Base-by-base conservation (phyloP, 2,888 invertebrate species). In the Rhodophaea formosa region DNA sequence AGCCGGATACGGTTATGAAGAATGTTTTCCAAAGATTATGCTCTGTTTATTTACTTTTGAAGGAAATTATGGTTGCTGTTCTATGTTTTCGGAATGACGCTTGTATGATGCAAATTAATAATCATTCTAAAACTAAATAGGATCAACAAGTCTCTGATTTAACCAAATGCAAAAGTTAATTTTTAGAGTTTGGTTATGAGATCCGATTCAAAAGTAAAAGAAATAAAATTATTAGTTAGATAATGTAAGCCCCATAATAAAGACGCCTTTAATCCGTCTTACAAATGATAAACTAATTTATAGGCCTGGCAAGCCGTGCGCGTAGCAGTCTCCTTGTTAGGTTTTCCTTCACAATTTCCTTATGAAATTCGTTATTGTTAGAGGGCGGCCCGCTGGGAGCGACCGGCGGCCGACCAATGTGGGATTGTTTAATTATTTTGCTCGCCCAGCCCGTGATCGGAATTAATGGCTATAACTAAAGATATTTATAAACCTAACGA, bases 351-450 rank as follows among this genome's bases (percentile, higher is more conserved):
- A 64, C 59, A 64, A 71, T 74, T 75, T 76, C 75, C 78, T 78
- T 81, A 80, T 78, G 76, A 78, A 82, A 79, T 83, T 76, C 71
- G 77, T 80, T 79, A 78, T 80, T 78, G 75, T 79, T 74, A 71
- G 69, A 65, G 72, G 72, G 67, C 63, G 68, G 75, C 72, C 82
- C 82, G 64, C 61, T 54, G 84, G 83, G 84, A 82, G 67, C 60
- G 72, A 70, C 74, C 72, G 74, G n/a, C 73, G 75, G 71, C 73
- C 75, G 75, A 77, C 75, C 75, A 72, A 74, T 77, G 77, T 78
- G 77, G 86, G 81, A 81, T 84, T 87, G 88, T 89, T 87, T 87
- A 87, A 88, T 88, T 89, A 88, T 88, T 88, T 86, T 76, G 82
- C 77, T 79, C 75, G 76, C 76, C 70, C 75, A 72, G 70, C 63